Conservation (phyloP, 2,113 vertebrate species). For the Apaloderma vittatum region DNA sequence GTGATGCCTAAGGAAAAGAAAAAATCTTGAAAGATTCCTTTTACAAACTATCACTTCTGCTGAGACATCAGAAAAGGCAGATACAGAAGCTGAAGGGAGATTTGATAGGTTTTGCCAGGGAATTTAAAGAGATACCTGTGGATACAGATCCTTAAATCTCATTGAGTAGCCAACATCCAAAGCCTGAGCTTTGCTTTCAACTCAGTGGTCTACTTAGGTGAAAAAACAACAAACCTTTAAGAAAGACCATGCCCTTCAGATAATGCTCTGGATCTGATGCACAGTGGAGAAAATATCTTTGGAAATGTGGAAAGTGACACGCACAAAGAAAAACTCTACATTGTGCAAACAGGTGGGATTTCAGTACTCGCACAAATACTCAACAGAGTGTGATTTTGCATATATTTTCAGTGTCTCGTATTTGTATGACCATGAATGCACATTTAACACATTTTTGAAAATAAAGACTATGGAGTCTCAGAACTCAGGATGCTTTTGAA, state of each 20-base stretch:
- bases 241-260: background rate
- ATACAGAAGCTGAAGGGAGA: background rate
- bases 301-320: background rate
- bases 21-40: background rate
- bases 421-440: background rate
- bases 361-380: background rate
- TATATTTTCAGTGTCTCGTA: background rate
- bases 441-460: background rate
- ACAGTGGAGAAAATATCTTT: background rate
- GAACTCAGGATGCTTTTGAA: background rate
- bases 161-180: background rate
- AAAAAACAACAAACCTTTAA: background rate
- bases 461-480: background rate
- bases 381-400: background rate
- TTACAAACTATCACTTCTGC: background rate
- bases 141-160: background rate
- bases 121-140: background rate
- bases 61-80: background rate
- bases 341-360: background rate
- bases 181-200: background rate
- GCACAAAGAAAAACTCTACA: background rate
- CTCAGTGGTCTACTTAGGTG: background rate
- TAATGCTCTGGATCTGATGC: background rate
- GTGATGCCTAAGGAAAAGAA: fast-evolving
- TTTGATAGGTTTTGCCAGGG: background rate